These are phyloP conservation scores for Nephrotoma flavescens DNA, from an alignment of 2,888 invertebrate genomes.

Conservation along the genomic window DNA sequence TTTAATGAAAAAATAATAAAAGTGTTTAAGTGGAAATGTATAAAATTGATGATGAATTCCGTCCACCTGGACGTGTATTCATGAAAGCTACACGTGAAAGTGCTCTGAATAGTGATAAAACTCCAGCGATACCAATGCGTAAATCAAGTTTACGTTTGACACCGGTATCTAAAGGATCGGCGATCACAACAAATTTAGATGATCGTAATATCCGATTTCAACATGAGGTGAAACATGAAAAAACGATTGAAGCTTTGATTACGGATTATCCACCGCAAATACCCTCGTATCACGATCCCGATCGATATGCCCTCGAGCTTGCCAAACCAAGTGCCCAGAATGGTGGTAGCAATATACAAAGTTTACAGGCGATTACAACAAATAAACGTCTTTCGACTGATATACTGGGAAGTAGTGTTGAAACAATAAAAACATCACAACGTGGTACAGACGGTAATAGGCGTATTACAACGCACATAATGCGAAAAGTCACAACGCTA, in stretches of 20 bases:
- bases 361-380: conserved; percentile 63
- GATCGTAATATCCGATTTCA: conserved; percentile 28
- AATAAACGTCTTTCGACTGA: conserved; percentile 71
- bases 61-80: conserved; percentile 21
- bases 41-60: conserved; percentile 22
- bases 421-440: conserved; percentile 70
- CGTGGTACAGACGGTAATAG: conserved; percentile 64
- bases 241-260: conserved; percentile 38
- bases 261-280: conserved; percentile 33
- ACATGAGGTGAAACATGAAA: conserved; percentile 39
- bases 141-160: conserved; percentile 38
- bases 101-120: neutral
- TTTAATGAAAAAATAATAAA: neutral
- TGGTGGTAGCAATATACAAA: conserved; percentile 28
- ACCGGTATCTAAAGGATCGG: conserved; percentile 35
- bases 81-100: conserved; percentile 20
- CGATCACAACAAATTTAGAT: conserved; percentile 44
- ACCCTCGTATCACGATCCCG: conserved; percentile 21
- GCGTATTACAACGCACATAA: conserved; percentile 72
- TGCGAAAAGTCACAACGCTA: conserved; percentile 76
- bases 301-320: conserved; percentile 23
- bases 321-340: conserved; percentile 9
- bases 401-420: conserved; percentile 69
- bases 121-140: conserved; percentile 14
- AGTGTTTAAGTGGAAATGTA: conserved; percentile 16